Conservation (phyloP, 2,113 vertebrate species). For the Micromys minutus region DNA sequence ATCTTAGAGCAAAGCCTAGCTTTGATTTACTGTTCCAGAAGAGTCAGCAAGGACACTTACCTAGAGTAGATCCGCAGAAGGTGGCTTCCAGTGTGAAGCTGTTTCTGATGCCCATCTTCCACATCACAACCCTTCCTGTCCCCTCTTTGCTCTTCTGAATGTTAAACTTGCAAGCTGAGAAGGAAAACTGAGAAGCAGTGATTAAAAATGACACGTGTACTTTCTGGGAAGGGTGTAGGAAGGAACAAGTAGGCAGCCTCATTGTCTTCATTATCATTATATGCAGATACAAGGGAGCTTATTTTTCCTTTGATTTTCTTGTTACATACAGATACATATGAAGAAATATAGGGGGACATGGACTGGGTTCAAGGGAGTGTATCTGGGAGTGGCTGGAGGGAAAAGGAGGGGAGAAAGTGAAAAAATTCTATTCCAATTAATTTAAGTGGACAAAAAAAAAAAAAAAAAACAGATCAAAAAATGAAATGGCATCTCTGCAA, state of each 20-base stretch:
- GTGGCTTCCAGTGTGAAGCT: conserved; percentile 89
- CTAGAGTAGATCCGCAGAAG: conserved; percentile 86
- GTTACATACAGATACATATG: not conserved
- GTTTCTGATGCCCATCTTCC: conserved; percentile 89
- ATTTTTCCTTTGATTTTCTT: not conserved
- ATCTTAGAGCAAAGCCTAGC: not conserved
- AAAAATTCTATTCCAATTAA: not conserved
- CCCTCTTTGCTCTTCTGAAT: conserved; percentile 85
- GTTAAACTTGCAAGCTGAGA: conserved; percentile 87
- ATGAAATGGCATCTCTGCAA: not conserved
- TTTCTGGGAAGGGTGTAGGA: conserved; percentile 9
- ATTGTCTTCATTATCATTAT: not conserved
- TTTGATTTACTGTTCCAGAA: not conserved
- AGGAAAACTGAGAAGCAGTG: conserved; percentile 85
- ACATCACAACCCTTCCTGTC: conserved; percentile 87
- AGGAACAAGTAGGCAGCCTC: not conserved
- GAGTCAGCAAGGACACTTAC: conserved; percentile 76
- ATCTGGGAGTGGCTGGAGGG: not conserved
- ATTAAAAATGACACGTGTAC: not conserved
- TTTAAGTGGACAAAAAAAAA: not conserved
- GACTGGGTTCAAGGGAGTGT: too few species aligned
- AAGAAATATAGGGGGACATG: not conserved
- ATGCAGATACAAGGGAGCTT: not conserved
- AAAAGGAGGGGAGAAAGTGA: not conserved
- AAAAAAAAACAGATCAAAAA: too few species aligned